Conservation (phyloP, 2,797 vertebrate species). For the Acridotheres tristis region DNA sequence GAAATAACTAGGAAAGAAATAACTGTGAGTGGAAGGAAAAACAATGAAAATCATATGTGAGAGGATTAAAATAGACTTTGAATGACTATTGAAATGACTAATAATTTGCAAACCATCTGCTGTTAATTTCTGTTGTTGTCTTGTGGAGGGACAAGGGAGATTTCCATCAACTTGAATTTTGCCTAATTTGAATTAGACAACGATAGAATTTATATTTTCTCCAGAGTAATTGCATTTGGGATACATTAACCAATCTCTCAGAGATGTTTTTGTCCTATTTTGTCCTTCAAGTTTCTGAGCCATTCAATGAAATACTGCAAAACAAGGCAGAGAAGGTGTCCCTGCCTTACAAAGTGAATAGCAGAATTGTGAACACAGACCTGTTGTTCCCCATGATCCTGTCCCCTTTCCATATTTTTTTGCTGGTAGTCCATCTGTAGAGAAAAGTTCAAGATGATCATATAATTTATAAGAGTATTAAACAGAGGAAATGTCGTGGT, state of each 20-base stretch:
- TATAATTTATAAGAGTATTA: background rate
- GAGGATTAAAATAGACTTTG: background rate
- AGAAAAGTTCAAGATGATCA: background rate
- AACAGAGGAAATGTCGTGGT: fast-evolving
- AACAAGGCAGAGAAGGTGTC: background rate
- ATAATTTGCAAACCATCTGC: constrained; percentile 19
- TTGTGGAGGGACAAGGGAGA: background rate
- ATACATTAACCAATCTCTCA: background rate
- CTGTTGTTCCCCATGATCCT: background rate
- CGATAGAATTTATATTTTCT: background rate
- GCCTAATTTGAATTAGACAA: background rate
- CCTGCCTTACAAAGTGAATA: background rate
- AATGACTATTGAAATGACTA: background rate
- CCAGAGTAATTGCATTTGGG: background rate
- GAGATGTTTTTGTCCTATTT: background rate
- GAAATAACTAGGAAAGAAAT: background rate
- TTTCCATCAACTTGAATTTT: background rate
- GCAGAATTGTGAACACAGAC: background rate
- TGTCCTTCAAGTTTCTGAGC: background rate
- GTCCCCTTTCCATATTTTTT: background rate
- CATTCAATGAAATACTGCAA: background rate
- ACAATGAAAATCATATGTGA: background rate
- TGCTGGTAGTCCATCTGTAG: background rate
- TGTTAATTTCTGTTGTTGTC: background rate
- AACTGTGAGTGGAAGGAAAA: background rate